A percentile compares a stretch with the other conserved stretches of the same genome.
Evolutionary conservation across 2,113 vertebrate species (phyloP).

Genomic region (Cercopithecus mona): DNA sequence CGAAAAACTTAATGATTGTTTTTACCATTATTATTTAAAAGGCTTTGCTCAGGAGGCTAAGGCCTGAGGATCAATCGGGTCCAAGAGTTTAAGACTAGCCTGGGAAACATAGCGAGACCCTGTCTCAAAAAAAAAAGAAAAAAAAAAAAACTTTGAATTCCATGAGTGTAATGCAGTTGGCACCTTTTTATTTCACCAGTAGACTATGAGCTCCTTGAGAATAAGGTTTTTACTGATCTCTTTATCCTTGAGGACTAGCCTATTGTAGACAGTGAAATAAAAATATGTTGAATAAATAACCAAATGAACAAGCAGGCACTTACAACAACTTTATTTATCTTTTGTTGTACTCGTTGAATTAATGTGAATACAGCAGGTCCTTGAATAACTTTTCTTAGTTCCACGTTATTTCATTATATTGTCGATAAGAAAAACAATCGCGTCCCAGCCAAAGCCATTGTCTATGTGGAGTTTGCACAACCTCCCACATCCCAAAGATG

Average conservation of each 20-base stretch:
- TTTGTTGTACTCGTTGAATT: background rate
- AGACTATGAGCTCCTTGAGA: background rate
- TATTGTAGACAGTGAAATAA: background rate
- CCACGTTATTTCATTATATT: background rate
- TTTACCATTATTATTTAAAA: constrained; percentile 26
- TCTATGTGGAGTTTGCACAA: background rate
- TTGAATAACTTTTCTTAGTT: background rate
- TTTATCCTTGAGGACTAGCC: background rate
- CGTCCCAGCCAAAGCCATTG: background rate
- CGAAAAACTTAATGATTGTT: background rate
- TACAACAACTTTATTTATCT: background rate
- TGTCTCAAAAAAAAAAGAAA: background rate
- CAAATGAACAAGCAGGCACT: background rate
- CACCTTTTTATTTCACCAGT: background rate
- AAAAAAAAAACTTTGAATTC: background rate
- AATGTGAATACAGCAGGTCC: background rate
- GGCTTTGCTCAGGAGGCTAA: background rate
- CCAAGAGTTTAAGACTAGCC: background rate
- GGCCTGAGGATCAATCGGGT: background rate
- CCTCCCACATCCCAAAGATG: background rate
- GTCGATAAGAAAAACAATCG: background rate
- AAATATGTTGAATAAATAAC: background rate
- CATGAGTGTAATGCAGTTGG: background rate
- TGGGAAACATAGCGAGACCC: background rate
- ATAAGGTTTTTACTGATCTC: constrained; percentile 17